Conservation (phyloP, 2,888 invertebrate genomes). For the Nezara viridula region DNA sequence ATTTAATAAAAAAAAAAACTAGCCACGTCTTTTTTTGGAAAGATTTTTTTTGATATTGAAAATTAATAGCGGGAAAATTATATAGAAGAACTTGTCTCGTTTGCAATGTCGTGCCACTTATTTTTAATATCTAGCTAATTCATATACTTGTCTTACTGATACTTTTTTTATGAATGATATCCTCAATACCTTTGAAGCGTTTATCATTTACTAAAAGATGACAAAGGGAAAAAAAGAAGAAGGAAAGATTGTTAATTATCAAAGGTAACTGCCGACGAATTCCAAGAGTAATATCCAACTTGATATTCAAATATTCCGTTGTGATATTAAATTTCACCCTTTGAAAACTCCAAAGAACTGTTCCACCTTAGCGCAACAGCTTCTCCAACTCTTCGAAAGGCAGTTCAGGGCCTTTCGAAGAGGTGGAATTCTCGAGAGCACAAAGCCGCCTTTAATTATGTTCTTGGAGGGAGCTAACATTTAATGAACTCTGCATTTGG, state of each 20-base stretch:
- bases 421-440: not conserved
- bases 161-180: not conserved
- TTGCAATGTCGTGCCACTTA: not conserved
- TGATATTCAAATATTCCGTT: conserved; percentile 51
- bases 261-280: conserved; percentile 23
- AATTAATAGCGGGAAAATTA: no score
- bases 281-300: conserved; percentile 6
- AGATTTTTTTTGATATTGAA: no score
- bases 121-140: no score
- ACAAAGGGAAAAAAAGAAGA: not conserved
- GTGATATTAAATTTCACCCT: conserved; percentile 56
- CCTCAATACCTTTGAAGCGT: not conserved
- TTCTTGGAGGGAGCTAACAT: conserved; percentile 43
- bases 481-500: conserved; percentile 51
- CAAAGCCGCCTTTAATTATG: conserved; percentile 54
- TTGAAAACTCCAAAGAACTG: conserved; percentile 45
- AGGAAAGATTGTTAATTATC: conserved; percentile 22
- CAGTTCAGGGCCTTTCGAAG: not conserved
- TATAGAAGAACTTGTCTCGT: no score
- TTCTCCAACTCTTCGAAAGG: not conserved
- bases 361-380: not conserved
- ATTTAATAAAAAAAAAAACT: no score
- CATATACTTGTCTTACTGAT: not conserved
- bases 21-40: no score
- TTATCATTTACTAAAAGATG: not conserved